These are phyloP conservation scores for Coreius guichenoti DNA, from an alignment of 2,797 vertebrate species.

Conservation along the genomic window DNA sequence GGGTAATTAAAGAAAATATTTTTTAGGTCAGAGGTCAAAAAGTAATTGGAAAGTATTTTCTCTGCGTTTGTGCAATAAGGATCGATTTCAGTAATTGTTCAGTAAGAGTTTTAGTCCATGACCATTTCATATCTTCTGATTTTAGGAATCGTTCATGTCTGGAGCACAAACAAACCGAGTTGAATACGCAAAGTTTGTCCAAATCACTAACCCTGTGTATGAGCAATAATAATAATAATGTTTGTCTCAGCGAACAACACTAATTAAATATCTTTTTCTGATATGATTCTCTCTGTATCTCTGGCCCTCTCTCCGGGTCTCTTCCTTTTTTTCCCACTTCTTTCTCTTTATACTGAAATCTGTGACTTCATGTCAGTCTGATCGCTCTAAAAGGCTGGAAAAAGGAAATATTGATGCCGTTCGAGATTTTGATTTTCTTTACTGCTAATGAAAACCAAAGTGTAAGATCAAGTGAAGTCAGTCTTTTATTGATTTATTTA, in stretches of 20 bases:
- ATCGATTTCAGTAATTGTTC: too few relatives aligned
- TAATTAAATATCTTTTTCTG: neutral
- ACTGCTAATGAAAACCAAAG: neutral
- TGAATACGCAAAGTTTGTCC: neutral
- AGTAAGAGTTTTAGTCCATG: too few relatives aligned
- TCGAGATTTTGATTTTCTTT: conserved; percentile 4
- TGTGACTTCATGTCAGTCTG: neutral
- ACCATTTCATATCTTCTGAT: neutral
- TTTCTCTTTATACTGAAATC: neutral
- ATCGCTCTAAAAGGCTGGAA: neutral
- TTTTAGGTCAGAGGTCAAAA: neutral
- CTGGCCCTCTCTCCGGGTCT: neutral
- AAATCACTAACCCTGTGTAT: neutral
- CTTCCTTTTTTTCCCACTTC: too few relatives aligned
- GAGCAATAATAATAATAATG: neutral
- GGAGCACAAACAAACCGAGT: neutral
- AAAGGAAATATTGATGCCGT: neutral
- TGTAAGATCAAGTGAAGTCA: neutral
- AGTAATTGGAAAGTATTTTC: too few relatives aligned
- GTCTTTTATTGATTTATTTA: neutral
- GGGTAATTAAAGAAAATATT: neutral
- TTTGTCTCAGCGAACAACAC: neutral
- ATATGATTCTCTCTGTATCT: neutral
- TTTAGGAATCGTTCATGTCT: neutral
- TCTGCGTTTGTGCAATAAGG: too few relatives aligned